phyloP scores from a whole-genome alignment of 2,888 invertebrate genomes.

The Phortica magna region DNA sequence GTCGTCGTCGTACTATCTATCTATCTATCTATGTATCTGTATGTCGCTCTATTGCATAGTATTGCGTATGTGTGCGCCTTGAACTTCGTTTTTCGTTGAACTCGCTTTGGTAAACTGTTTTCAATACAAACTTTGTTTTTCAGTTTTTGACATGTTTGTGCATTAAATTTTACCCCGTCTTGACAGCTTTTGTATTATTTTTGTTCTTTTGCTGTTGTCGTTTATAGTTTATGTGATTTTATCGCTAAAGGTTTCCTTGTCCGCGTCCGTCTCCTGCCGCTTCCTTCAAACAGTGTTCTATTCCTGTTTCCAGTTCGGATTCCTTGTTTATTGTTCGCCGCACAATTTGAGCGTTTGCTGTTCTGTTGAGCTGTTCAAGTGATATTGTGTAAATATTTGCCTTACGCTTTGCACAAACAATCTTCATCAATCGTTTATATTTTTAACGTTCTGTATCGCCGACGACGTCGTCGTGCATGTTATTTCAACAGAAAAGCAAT shows the following conservation, averaged over 20 bases:
- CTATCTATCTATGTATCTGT: background rate
- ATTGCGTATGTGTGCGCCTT: background rate
- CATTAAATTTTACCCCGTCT: background rate
- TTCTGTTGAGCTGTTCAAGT: conserved; percentile 11
- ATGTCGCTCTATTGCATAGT: background rate
- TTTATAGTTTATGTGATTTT: conserved; percentile 17
- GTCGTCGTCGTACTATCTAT: background rate
- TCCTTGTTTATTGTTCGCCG: conserved; percentile 6
- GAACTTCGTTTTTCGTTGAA: conserved; percentile 12
- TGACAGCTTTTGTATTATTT: background rate
- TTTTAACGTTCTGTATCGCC: background rate
- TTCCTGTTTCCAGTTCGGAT: background rate
- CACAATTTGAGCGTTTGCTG: background rate
- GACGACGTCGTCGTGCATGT: background rate
- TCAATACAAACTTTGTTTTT: background rate
- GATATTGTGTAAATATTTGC: conserved; percentile 27
- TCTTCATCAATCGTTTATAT: background rate
- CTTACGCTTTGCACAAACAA: conserved; percentile 13
- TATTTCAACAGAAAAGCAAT: background rate
- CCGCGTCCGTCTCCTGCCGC: background rate
- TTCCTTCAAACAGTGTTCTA: background rate
- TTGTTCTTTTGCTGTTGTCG: background rate
- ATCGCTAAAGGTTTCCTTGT: background rate
- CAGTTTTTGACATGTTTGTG: conserved; percentile 24
- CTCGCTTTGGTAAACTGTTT: background rate